Evolutionary conservation across 2,797 vertebrate species (phyloP).

Genomic region (Siniperca obscura): DNA sequence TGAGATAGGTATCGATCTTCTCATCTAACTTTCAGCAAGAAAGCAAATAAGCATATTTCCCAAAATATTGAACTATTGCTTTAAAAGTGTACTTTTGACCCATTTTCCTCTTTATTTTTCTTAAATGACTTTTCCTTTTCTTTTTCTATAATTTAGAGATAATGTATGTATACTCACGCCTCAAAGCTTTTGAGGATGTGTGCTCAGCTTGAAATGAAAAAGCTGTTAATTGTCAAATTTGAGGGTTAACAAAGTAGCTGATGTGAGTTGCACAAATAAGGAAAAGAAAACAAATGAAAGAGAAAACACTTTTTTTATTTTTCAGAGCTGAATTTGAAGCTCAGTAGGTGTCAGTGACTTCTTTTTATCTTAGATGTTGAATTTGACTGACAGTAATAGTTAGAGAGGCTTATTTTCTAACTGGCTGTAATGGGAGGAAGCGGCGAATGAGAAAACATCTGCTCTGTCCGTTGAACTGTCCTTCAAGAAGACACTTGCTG

Average conservation of each 20-base stretch:
- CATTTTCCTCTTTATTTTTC: no score
- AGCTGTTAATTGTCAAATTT: not conserved
- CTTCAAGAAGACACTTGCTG: not conserved
- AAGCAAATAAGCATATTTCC: not conserved
- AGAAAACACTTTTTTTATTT: not conserved
- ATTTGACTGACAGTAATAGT: not conserved
- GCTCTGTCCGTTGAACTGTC: not conserved
- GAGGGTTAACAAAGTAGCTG: conserved; percentile 3
- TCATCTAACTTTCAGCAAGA: not conserved
- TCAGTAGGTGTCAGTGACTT: not conserved
- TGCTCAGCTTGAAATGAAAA: not conserved
- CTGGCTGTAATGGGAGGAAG: not conserved
- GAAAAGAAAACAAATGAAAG: not conserved
- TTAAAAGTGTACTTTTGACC: not conserved
- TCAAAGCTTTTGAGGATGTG: not conserved
- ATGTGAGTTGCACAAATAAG: not conserved
- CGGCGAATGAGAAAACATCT: not conserved
- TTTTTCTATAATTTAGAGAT: not conserved
- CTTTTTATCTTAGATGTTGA: conserved; percentile 6
- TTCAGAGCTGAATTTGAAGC: not conserved
- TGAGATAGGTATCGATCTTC: not conserved
- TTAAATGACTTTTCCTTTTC: no score
- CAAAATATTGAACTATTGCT: not conserved
- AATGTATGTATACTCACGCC: not conserved
- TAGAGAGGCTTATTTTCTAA: not conserved